Percentiles rank a stretch among this genome's conserved stretches.
phyloP scores from a whole-genome alignment of 2,888 invertebrate genomes.

The Eurois occulta region DNA sequence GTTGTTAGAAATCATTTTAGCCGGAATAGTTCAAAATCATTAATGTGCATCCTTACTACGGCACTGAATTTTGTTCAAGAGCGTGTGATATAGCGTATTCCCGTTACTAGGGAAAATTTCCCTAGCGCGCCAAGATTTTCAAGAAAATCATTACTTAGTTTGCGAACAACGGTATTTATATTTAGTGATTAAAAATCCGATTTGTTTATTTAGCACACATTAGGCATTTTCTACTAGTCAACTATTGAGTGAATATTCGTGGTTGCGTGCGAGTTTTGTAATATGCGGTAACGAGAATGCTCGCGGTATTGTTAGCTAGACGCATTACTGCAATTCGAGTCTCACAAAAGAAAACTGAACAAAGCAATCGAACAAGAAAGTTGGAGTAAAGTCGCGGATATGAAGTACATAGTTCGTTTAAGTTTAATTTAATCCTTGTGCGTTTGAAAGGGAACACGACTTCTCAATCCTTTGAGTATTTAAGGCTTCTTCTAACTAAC shows the following conservation, averaged over 20 bases:
- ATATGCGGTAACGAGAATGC: background rate
- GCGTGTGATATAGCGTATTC: background rate
- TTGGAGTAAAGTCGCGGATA: conserved; percentile 7
- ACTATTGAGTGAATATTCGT: background rate
- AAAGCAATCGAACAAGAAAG: conserved; percentile 9
- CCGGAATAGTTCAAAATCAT: background rate
- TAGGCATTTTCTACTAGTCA: background rate
- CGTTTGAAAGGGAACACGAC: conserved; percentile 25
- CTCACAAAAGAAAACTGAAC: conserved; percentile 1
- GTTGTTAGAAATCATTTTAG: background rate
- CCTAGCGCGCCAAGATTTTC: background rate
- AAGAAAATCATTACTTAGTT: background rate
- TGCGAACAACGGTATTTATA: no score
- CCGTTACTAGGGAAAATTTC: background rate
- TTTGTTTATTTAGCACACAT: background rate
- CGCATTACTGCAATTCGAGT: background rate
- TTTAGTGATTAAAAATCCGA: background rate
- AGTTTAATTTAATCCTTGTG: conserved; percentile 26
- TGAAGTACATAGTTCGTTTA: conserved; percentile 14
- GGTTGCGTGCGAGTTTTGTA: background rate
- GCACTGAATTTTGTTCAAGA: background rate
- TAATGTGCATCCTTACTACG: background rate
- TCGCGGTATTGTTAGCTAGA: background rate
- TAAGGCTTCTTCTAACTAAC: conserved; percentile 20
- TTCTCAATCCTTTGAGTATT: conserved; percentile 6